A percentile compares a stretch with the other conserved stretches of the same genome.
These are phyloP conservation scores for Xestia ashworthii DNA, from an alignment of 2,888 invertebrate genomes.

Conservation along the genomic window DNA sequence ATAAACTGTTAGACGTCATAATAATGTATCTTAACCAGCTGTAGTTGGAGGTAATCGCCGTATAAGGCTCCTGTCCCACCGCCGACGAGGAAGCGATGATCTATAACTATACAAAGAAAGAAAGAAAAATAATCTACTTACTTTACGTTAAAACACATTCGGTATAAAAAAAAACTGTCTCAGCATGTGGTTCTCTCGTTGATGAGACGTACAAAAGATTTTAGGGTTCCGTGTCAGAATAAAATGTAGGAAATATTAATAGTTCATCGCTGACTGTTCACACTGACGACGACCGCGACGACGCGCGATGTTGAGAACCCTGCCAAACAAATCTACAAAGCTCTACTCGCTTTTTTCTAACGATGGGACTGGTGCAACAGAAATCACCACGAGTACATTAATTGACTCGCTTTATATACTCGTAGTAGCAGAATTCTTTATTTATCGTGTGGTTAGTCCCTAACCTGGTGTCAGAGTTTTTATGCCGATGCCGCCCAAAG, in stretches of 20 bases:
- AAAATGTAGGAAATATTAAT: background rate
- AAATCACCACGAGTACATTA: conserved; percentile 26
- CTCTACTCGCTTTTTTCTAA: background rate
- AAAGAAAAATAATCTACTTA: too few relatives aligned
- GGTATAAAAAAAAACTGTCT: background rate
- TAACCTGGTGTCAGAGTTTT: too few relatives aligned
- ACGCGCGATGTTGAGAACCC: background rate
- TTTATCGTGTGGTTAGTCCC: too few relatives aligned
- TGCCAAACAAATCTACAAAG: background rate
- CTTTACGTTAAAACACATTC: too few relatives aligned
- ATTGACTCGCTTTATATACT: conserved; percentile 39
- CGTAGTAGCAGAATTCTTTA: conserved; percentile 22
- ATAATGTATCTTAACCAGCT: conserved; percentile 1
- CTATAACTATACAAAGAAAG: background rate
- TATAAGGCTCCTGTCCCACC: background rate
- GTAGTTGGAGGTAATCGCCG: conserved; percentile 28
- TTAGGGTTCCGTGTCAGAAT: background rate
- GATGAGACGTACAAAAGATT: background rate
- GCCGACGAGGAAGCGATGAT: background rate
- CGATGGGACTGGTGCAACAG: background rate
- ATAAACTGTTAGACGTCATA: conserved; percentile 19
- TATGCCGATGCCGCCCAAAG: too few relatives aligned
- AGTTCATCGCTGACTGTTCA: background rate
- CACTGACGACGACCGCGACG: background rate
- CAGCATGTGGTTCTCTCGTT: background rate